phyloP scores from a whole-genome alignment of 2,888 invertebrate species.

The Ethmia dodecea region DNA sequence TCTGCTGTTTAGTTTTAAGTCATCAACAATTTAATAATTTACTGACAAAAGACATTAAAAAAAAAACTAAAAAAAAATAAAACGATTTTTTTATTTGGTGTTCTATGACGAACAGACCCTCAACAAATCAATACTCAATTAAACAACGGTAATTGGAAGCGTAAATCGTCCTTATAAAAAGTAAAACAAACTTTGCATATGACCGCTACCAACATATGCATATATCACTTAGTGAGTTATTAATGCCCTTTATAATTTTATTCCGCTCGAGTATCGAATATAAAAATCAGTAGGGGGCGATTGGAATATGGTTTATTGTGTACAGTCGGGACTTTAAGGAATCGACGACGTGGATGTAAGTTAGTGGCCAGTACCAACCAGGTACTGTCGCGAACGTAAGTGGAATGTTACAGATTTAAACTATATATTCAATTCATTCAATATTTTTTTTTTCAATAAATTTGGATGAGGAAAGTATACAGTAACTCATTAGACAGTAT shows the following conservation, averaged over 20 bases:
- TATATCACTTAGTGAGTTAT: constrained; percentile 65
- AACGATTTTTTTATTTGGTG: too few species aligned
- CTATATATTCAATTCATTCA: too few species aligned
- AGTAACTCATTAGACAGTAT: too few species aligned
- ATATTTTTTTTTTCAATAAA: too few species aligned
- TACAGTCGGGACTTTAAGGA: constrained; percentile 32
- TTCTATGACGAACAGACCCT: too few species aligned
- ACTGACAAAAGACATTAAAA: too few species aligned
- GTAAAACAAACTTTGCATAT: constrained; percentile 38
- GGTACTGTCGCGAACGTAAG: constrained; percentile 20
- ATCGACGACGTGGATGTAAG: constrained; percentile 42
- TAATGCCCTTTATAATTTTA: constrained; percentile 65
- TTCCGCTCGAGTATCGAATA: constrained; percentile 60
- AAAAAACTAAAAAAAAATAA: too few species aligned
- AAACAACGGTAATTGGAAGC: constrained; percentile 37
- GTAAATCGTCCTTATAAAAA: constrained; percentile 36
- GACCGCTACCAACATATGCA: constrained; percentile 45
- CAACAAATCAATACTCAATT: constrained; percentile 12
- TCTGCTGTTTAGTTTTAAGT: too few species aligned
- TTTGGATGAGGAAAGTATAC: too few species aligned
- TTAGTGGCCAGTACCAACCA: constrained; percentile 17
- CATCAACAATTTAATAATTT: too few species aligned
- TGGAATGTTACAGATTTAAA: too few species aligned
- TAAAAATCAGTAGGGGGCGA: constrained; percentile 70
- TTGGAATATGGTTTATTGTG: constrained; percentile 49